phyloP scores from a whole-genome alignment of 2,797 vertebrate genomes.

The Dermochelys coriacea region DNA sequence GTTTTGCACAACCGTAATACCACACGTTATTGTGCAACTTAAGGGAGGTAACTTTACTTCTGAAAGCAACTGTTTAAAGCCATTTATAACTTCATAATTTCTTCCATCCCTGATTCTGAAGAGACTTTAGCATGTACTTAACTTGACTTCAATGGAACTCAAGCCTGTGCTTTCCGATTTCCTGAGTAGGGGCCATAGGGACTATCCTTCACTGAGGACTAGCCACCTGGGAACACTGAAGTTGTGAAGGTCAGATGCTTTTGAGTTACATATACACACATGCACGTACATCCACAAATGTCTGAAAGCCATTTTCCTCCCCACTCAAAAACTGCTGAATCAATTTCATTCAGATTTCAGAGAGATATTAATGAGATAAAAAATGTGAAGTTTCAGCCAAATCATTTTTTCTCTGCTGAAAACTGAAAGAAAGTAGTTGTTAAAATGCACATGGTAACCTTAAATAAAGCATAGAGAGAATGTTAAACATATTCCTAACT shows the following conservation, averaged over 20 bases:
- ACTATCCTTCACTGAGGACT: background rate
- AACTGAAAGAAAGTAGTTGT: background rate
- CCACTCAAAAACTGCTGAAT: background rate
- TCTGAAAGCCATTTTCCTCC: background rate
- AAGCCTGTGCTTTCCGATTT: background rate
- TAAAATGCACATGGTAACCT: background rate
- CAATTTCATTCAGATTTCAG: background rate
- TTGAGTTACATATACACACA: background rate
- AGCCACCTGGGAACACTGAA: background rate
- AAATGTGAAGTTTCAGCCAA: background rate
- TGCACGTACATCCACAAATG: background rate
- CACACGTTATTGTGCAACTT: background rate
- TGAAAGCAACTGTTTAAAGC: slow-evolving; percentile 11
- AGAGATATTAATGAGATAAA: background rate
- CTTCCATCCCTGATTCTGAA: background rate
- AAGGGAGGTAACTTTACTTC: slow-evolving; percentile 6
- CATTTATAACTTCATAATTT: slow-evolving; percentile 16
- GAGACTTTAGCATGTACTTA: background rate
- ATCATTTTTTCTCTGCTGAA: background rate
- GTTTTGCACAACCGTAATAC: background rate
- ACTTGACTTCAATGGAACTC: slow-evolving; percentile 5
- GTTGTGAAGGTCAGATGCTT: background rate
- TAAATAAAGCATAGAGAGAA: background rate
- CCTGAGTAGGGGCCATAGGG: background rate
- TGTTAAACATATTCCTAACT: background rate